Percentiles rank a stretch among this genome's conserved stretches.
Conservation (phyloP, 2,888 invertebrate species). For the Melikaiella ostensackeni region DNA sequence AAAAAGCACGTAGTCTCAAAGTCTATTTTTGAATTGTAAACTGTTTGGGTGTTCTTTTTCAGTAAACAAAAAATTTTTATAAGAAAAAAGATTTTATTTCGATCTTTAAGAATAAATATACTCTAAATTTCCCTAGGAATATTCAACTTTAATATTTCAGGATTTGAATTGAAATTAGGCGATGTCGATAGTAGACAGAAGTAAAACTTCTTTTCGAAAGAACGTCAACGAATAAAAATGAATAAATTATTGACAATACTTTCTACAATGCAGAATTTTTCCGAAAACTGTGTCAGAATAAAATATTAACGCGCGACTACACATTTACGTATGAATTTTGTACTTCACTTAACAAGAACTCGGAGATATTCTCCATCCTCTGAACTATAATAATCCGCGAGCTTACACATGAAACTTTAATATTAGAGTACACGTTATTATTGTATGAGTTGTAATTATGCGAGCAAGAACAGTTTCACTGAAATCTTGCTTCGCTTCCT, state of each 20-base stretch:
- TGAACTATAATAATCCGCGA: neutral
- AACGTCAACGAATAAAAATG: too few relatives aligned
- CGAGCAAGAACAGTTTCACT: constrained; percentile 21
- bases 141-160: neutral
- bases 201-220: too few relatives aligned
- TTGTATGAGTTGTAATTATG: constrained; percentile 27
- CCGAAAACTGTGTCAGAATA: neutral
- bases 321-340: neutral
- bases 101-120: neutral
- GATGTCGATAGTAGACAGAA: neutral
- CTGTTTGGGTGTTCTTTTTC: too few relatives aligned
- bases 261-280: neutral
- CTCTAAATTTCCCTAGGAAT: rapidly evolving
- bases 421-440: constrained; percentile 29
- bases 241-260: too few relatives aligned
- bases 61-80: too few relatives aligned
- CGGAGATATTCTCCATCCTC: neutral
- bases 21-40: too few relatives aligned
- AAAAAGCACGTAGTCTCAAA: too few relatives aligned
- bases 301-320: neutral
- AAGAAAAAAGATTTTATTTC: too few relatives aligned
- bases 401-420: constrained; percentile 19
- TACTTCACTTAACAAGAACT: neutral
- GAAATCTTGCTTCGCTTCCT: constrained; percentile 31
- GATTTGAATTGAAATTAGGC: neutral